Evolutionary conservation across 2,888 invertebrate genomes (phyloP), one percentile per base, ranked within the genome.

Genomic region (Dusona sp.): DNA sequence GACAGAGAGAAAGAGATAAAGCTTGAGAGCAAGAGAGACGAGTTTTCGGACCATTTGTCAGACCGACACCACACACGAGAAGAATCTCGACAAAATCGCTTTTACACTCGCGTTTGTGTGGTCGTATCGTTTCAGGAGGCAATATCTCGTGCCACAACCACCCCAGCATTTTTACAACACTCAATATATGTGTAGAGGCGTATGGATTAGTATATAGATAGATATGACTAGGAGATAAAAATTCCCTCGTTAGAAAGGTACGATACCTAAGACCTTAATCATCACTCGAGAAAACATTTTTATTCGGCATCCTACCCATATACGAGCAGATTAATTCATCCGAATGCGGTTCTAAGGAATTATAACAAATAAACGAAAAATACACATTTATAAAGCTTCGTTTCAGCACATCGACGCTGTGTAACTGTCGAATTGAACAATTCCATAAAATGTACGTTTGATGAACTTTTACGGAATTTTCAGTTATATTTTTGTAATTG

Each of bases 41-140:
- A 86, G 81, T 79, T 86, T 84, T 84, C 42, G 70, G 74, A 13
- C 87, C 88, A 91, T 93, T 92, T 92, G 90, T 93, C 93, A 93
- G 79, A 67, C 85, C 87, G 90, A 92, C 92, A 91, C 89, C 90
- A 91, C 84, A 78, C 68, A 82, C 75, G 82, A 75, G 90, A 92
- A 90, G 90, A 91, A 91, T 91, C 89, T 88, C 86, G 68, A 87
- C 89, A 88, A 90, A 89, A 88, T 87, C 87, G 80, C 89, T 86
- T 78, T 86, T 64, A 70, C 74, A 81, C 84, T 89, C 84, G 88
- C 89, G 89, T 88, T 88, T 87, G 91, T 89, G 89, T 88, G 91
- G 90, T 89, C 90, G 84, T 73, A 83, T 84, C 83, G 68, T 86
- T 86, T 81, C 78, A 45, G 74, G 78, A 77, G 65, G 67, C 83